These are phyloP conservation scores for Eugnorisma glareosa DNA, from an alignment of 2,888 invertebrate species.

Conservation along the genomic window DNA sequence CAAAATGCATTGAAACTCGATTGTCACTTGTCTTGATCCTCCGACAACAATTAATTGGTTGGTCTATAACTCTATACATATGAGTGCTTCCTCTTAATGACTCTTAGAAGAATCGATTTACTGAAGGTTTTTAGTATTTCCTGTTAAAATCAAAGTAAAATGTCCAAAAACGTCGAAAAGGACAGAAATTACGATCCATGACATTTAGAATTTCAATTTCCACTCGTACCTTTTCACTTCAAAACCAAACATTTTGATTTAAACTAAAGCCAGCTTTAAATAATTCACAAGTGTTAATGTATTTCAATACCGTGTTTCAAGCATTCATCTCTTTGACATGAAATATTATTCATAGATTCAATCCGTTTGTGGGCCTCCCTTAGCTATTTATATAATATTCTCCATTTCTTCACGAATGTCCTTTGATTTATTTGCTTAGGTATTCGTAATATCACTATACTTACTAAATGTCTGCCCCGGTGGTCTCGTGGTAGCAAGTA, in stretches of 20 bases:
- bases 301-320: slow-evolving; percentile 54
- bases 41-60: neutral
- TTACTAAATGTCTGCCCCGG: neutral
- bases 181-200: neutral
- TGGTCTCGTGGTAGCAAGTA: too few species aligned
- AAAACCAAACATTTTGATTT: slow-evolving; percentile 29
- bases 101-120: neutral
- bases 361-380: slow-evolving; percentile 43
- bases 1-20: neutral
- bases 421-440: slow-evolving; percentile 25
- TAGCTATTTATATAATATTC: slow-evolving; percentile 34
- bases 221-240: neutral
- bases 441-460: neutral
- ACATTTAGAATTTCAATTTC: neutral
- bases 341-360: slow-evolving; percentile 67
- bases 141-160: neutral
- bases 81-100: neutral
- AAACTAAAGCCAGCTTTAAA: slow-evolving; percentile 44
- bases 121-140: too few species aligned
- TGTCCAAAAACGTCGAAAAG: neutral
- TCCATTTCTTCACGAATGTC: slow-evolving; percentile 19
- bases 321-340: slow-evolving; percentile 61
- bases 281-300: slow-evolving; percentile 63
- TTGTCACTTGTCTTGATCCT: neutral
- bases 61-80: too few species aligned